Base-by-base conservation (phyloP, 2,797 vertebrate genomes). In the Simalia tracyae region DNA sequence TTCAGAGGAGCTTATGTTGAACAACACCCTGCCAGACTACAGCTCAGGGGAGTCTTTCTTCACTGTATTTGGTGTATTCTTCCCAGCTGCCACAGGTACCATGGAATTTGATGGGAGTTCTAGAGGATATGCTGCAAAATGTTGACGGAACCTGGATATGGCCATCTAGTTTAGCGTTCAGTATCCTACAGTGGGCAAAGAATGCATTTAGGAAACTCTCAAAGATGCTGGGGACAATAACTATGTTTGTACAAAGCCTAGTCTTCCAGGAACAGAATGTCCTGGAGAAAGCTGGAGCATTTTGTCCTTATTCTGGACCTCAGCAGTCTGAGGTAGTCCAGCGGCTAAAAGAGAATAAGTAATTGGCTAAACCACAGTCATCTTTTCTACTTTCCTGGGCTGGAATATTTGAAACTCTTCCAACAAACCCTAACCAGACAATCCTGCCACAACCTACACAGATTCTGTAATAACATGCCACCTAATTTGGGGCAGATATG, bases 51-150 rank as follows among this genome's bases (percentile, higher is more conserved):
- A 99, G 97, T 98, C 96, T 92, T 99, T 99, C 97, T 99, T 99
- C 97, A 99, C 98, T 0, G 98, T 99, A 64, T 99, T 99, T 94
- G 99, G 99, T 66, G 99, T 99, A 88, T 99, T 99, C 96, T 99
- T 99, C 96, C 99, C 99, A 15, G 98, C 98, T 93, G 99, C 99
- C 8, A 99, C 99, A 98, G 99, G 99, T 99, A 97, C 10, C 0
- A 50, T 60, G 2, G 24, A n/a, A 19, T 87, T 95, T 90, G 76
- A 0, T 90, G 28, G 50, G n/a, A 3, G 19, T 4, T 46, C 46
- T 81, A 81, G 36, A 61, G 26, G 36, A 60, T 60, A 5, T 36
- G 19, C 15, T 22, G 56, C 36, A 81, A 24, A 81, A 81, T 81
- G 10, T 81, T 19, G 72, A 46, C 46, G 24, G 19, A 81, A 46